phyloP scores from a whole-genome alignment of 2,797 vertebrate species.

The Euthynnus affinis region DNA sequence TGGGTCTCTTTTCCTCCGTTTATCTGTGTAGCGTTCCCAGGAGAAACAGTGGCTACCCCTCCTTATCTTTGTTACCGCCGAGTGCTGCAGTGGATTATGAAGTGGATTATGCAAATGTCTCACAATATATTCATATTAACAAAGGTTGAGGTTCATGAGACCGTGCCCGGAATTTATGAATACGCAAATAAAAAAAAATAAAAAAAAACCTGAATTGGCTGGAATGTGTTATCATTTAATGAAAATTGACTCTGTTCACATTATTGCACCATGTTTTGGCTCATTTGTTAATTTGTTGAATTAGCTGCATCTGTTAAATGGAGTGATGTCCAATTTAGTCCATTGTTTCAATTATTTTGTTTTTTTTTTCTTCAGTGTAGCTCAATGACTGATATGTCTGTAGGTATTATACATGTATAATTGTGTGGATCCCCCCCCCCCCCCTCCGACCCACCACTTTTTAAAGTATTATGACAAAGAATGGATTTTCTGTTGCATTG shows the following conservation, averaged over 20 bases:
- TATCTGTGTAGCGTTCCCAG: conserved; percentile 85
- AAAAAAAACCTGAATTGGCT: conserved; percentile 35
- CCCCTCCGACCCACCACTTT: too few relatives aligned
- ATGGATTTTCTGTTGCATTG: conserved; percentile 4
- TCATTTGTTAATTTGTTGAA: conserved; percentile 70
- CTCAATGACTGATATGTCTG: conserved; percentile 50
- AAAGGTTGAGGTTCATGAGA: conserved; percentile 79
- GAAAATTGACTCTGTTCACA: conserved; percentile 50
- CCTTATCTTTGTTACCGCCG: conserved; percentile 81
- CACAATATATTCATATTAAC: conserved; percentile 84
- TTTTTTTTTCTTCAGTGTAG: neutral
- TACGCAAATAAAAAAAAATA: conserved; percentile 54
- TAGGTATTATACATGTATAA: conserved; percentile 32
- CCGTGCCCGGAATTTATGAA: conserved; percentile 80
- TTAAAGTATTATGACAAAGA: conserved; percentile 15
- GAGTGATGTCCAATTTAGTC: conserved; percentile 62
- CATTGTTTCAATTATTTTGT: conserved; percentile 52
- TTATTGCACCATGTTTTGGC: conserved; percentile 40
- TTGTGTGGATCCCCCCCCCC: too few relatives aligned
- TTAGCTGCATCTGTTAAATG: conserved; percentile 56
- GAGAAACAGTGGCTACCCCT: conserved; percentile 84
- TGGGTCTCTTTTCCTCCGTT: conserved; percentile 75
- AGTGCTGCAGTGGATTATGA: conserved; percentile 83
- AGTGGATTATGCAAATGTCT: conserved; percentile 84
- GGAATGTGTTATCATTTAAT: conserved; percentile 79